Evolutionary conservation across 2,888 invertebrate species (phyloP).

Genomic region (Pocota personata): DNA sequence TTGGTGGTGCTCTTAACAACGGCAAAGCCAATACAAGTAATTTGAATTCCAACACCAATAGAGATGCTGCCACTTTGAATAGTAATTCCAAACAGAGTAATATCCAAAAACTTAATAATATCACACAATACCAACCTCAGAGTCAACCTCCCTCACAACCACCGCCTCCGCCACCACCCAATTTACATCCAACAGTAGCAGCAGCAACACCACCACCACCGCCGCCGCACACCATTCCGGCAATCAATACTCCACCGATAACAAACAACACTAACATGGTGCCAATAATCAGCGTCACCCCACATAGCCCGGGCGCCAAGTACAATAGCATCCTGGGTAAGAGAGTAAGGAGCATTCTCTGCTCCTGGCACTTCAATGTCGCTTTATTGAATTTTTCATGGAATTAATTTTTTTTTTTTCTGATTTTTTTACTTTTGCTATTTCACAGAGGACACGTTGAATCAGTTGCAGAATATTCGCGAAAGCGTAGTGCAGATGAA

Average conservation of each 20-base stretch:
- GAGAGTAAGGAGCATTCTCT: background rate
- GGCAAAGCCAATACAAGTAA: constrained; percentile 51
- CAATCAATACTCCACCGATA: constrained; percentile 78
- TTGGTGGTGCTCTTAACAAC: constrained; percentile 40
- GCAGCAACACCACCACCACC: constrained; percentile 55
- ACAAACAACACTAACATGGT: constrained; percentile 84
- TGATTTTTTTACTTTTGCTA: background rate
- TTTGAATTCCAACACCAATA: constrained; percentile 39
- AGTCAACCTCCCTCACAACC: constrained; percentile 65
- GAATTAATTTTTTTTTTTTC: constrained; percentile 41
- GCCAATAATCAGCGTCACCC: constrained; percentile 94
- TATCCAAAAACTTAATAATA: constrained; percentile 70
- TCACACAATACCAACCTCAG: constrained; percentile 65
- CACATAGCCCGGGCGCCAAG: constrained; percentile 92
- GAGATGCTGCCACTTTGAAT: constrained; percentile 48
- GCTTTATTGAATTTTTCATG: constrained; percentile 27
- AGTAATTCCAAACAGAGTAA: constrained; percentile 54
- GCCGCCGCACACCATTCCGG: constrained; percentile 77
- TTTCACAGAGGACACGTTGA: constrained; percentile 81
- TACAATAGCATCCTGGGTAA: constrained; percentile 86
- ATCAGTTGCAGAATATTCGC: constrained; percentile 82
- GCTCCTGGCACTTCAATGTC: constrained; percentile 37
- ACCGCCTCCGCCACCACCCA: constrained; percentile 59
- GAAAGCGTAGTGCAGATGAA: constrained; percentile 83
- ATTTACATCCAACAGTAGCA: constrained; percentile 47